These are phyloP conservation scores for Ips nitidus DNA, from an alignment of 1,140 invertebrate genomes.

Conservation along the genomic window DNA sequence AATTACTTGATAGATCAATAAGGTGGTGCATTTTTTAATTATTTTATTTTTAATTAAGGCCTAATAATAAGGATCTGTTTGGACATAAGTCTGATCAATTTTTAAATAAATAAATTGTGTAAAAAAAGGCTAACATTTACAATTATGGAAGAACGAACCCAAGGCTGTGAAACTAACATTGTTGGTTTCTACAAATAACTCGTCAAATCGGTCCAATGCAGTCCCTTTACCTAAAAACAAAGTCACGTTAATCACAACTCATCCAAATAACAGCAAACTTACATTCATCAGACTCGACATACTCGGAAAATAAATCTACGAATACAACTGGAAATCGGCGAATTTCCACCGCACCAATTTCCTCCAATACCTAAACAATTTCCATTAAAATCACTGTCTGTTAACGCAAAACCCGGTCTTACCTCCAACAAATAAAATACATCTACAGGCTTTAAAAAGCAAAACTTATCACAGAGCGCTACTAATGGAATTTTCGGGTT, in stretches of 20 bases:
- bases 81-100: not conserved
- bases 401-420: constrained; percentile 3
- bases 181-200: constrained; percentile 35
- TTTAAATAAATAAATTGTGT: no score
- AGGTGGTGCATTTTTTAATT: constrained; percentile 1
- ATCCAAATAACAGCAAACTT: constrained; percentile 14
- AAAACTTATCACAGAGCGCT: constrained; percentile 59
- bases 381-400: constrained; percentile 4
- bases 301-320: constrained; percentile 35
- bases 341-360: constrained; percentile 41
- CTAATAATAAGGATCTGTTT: no score
- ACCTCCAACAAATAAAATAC: constrained; percentile 44
- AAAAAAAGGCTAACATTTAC: not conserved
- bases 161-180: constrained; percentile 35
- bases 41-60: constrained; percentile 9
- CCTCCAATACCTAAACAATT: constrained; percentile 39
- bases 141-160: constrained; percentile 37
- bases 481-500: constrained; percentile 60
- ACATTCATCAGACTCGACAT: constrained; percentile 23
- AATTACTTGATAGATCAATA: constrained; percentile 83
- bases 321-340: constrained; percentile 7
- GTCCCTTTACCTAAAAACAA: constrained; percentile 38
- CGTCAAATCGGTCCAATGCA: constrained; percentile 41
- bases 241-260: not conserved
- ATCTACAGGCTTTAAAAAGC: constrained; percentile 52